Conservation (phyloP, 2,113 vertebrate species). For the Hippopotamus amphibius region DNA sequence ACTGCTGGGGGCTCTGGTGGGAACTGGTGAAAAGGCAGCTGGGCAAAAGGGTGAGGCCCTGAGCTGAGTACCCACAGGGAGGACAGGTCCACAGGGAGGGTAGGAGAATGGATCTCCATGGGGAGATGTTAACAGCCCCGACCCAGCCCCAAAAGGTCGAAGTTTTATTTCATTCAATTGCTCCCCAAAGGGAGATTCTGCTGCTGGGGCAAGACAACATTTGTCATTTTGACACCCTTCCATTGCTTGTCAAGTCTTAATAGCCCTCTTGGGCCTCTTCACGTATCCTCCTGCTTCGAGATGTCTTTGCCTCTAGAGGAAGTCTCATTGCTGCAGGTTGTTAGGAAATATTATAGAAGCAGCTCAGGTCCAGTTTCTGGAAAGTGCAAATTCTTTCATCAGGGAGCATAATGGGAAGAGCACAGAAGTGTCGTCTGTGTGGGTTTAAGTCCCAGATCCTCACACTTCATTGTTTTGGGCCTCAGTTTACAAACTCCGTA, state of each 20-base stretch:
- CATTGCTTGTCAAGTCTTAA: constrained; percentile 35
- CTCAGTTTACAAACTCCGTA: background rate
- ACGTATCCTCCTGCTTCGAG: background rate
- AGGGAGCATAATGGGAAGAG: background rate
- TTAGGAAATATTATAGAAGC: background rate
- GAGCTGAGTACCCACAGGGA: background rate
- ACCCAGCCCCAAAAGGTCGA: background rate
- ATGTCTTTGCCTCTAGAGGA: background rate
- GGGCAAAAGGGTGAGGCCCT: background rate
- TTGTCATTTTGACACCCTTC: constrained; percentile 53
- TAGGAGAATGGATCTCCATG: background rate
- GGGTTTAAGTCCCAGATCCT: background rate
- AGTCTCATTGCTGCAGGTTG: background rate
- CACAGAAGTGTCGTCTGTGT: accelerated
- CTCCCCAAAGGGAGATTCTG: constrained; percentile 17
- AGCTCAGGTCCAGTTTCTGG: background rate
- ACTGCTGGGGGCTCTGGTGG: background rate
- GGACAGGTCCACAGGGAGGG: background rate
- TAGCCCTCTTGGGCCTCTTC: background rate
- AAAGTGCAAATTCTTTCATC: background rate
- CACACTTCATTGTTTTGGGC: background rate
- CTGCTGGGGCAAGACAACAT: background rate
- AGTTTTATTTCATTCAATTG: background rate
- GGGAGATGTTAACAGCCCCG: background rate
- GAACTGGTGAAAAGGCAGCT: background rate